Base-by-base conservation (phyloP, 2,888 invertebrate genomes). In the Macrophya annulata region DNA sequence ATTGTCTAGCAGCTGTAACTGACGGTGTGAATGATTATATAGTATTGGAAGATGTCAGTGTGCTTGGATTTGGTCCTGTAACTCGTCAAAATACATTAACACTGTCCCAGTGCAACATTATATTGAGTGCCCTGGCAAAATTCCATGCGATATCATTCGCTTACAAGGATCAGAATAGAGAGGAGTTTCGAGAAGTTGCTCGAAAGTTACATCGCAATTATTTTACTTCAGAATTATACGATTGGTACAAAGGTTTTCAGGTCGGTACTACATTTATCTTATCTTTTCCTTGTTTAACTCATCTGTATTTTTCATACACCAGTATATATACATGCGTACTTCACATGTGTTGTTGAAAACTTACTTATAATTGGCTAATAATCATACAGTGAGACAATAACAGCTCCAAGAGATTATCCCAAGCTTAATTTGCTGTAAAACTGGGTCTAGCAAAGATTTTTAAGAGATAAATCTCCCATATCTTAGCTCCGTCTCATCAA, bases 111-210 rank as follows among this genome's bases (percentile, higher is more conserved):
- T 90, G 93, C 21, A 88, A 88, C 6, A 85, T 90, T 12, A 92
- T 94, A 74, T 83, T 94, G 4, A 88, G 90, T 88, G 86, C 93
- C 21, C 90, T 94, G 81, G 94, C 94, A 0, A 91, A 89, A 88
- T 94, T 94, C 85, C 94, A 94, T 89, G 94, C 93, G 0, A 88
- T 94, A 6, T 93, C 93, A n/a, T 92, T 94, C 85, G 94, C 94
- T 10, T 93, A 92, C 84, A 94, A 92, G 89, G 91, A 94, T 86
- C 93, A 94, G 86, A 88, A 92, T 51, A 90, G 91, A 4, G 87
- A 92, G 31, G 90, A 93, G 74, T 94, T 94, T 89, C 86, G 87
- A 55, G 86, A 90, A 86, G 84, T 90, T 0, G 87, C 86, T 3
- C 87, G 85, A 4, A 85, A 65, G 15, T 86, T 93, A 51, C 83